Evolutionary conservation across 1,140 invertebrate species (phyloP), one percentile per base, ranked within the genome.

Genomic region (Meloidogyne floridensis): DNA sequence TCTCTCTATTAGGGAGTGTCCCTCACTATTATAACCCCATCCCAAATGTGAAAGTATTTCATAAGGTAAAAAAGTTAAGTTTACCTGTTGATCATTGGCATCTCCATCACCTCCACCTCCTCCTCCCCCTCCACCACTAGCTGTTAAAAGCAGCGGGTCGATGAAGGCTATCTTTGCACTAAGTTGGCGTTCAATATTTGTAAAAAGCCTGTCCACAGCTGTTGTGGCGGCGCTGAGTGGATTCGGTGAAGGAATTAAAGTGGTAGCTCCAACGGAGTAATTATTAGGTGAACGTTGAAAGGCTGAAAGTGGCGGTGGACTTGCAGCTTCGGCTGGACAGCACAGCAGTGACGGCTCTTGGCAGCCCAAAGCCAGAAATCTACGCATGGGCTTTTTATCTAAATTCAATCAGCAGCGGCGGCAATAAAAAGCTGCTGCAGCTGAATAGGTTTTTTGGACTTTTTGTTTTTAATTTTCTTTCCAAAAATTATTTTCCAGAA

Each of bases 271-370:
- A 3, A 13, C 15, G 15, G 56, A 15, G 13, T 15, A 59, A 18
- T 15, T 65, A 15, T 59, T 59, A 72, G 65, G 65, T 47, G 53
- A 72, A 79, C 59, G 59, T 43, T 79, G 65, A 51, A 79, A 79
- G 7, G 77, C 77, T 32, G 53, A 65, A 43, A 79, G 56, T 13
- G 77, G 77, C 20, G 77, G 77, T 69, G 77, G 77, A 69, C 77
- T 79, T 69, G 77, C 77, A 51, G 77, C 77, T 72, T 79, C 77
- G 54, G 77, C 77, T 79, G 77, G 77, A 79, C 77, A 79, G 6
- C 51, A 72, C 59, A 65, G n/a, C 59, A 65, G 7, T 47, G 53
- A 47, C 7, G 77, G 77, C 65, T 79, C 77, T 79, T 79, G 77
- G 72, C 77, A 72, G 77, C 77, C 77, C 65, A 54, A 72, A 20